phyloP scores from a whole-genome alignment of 2,797 vertebrate species.

The Notamacropus eugenii region DNA sequence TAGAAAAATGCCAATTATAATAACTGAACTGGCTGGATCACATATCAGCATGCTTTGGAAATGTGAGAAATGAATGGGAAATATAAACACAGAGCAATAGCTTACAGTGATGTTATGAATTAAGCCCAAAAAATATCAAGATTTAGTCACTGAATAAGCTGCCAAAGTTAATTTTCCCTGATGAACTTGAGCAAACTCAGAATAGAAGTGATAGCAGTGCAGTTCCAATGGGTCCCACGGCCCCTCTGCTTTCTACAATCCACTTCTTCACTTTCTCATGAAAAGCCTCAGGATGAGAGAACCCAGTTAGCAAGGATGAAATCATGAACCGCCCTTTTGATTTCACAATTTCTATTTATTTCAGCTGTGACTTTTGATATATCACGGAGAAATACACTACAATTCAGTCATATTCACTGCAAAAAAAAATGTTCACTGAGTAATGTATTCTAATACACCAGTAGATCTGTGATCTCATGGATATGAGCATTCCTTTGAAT shows the following conservation, averaged over 20 bases:
- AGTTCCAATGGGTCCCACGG: constrained; percentile 59
- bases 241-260: constrained; percentile 66
- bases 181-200: constrained; percentile 89
- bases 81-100: constrained; percentile 88
- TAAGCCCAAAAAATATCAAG: constrained; percentile 89
- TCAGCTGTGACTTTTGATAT: constrained; percentile 31
- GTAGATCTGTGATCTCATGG: not conserved
- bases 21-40: constrained; percentile 88
- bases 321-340: constrained; percentile 33
- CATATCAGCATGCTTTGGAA: constrained; percentile 90
- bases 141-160: constrained; percentile 88
- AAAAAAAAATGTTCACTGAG: not conserved
- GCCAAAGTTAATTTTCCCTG: constrained; percentile 88
- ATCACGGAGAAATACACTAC: not conserved
- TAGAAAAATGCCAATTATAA: constrained; percentile 90
- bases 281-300: constrained; percentile 35
- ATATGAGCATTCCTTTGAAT: not conserved
- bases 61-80: constrained; percentile 91
- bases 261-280: constrained; percentile 38
- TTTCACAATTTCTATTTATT: constrained; percentile 47
- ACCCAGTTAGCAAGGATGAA: constrained; percentile 37
- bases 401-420: not conserved
- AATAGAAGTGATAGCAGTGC: constrained; percentile 79
- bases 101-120: constrained; percentile 90
- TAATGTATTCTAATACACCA: not conserved